Evolutionary conservation across 2,888 invertebrate genomes (phyloP), one percentile per base, ranked within the genome.

Genomic region (Melolontha melolontha): DNA sequence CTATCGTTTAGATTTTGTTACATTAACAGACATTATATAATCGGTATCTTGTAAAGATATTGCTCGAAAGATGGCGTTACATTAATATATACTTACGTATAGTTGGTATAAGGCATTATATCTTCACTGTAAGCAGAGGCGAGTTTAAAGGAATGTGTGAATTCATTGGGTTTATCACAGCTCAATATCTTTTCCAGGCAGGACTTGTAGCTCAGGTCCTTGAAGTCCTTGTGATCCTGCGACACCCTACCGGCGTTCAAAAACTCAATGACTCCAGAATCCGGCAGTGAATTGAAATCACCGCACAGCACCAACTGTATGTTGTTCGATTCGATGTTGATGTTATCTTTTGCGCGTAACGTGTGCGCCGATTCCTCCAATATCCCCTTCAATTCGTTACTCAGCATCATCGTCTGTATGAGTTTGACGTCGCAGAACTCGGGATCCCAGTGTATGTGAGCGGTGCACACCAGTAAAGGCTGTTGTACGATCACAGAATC

Each of bases 401-500:
- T 94, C 75, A 99, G 85, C 97, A 99, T 98, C 94, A 98, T 97
- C 40, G 97, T 97, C 85, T 99, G 99, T 74, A 99, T 97, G 52
- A 99, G 89, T 85, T 99, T 99, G 54, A 99, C 99, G 85, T 99
- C 99, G 83, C 98, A 97, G 85, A 93, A 98, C 86, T 99, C 98
- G 0, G 99, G 99, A 87, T 99, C 98, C 99, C 99, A 99, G 84
- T 99, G 98, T 77, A 99, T 96, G 85, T 99, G 99, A 40, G 98
- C 98, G 34, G 98, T 99, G 84, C 98, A 97, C 62, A 99, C 97
- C 70, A 98, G 86, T 70, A 99, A 87, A 16, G 95, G 95, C 81
- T 95, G 95, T 75, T 90, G 90, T 74, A 91, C 87, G 85, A 90
- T 91, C 71, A 89, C 89, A 74, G 91, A 88, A 80, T 96, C 94